Evolutionary conservation across 2,113 vertebrate species (phyloP).

Genomic region (Hippocampus mohnikei): DNA sequence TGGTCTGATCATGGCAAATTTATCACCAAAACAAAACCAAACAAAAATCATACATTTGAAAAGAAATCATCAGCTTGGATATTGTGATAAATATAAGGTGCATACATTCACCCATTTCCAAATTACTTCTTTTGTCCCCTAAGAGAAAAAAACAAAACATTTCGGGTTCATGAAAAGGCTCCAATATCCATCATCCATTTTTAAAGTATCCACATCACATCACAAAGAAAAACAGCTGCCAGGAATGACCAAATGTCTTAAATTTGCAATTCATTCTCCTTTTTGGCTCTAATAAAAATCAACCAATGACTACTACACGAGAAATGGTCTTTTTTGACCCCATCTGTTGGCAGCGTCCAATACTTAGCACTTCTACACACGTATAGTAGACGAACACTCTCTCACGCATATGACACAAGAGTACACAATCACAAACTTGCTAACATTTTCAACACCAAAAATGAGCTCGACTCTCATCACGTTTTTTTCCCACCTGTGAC

Average conservation of each 20-base stretch:
- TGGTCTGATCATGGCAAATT: slow-evolving; percentile 46
- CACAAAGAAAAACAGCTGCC: neutral
- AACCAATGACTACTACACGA: neutral
- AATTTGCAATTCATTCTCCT: neutral
- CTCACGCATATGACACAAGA: slow-evolving; percentile 56
- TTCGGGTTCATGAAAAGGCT: neutral
- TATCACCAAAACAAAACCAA: slow-evolving; percentile 13
- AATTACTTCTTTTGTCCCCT: neutral
- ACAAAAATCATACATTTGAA: neutral
- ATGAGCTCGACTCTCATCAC: slow-evolving; percentile 15
- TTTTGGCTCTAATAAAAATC: neutral
- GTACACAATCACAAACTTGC: slow-evolving; percentile 54
- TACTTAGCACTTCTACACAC: slow-evolving; percentile 48
- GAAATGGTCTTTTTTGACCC: neutral
- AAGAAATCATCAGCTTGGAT: neutral
- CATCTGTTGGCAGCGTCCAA: slow-evolving; percentile 25
- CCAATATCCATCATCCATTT: neutral
- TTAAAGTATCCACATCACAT: neutral
- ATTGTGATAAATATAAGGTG: slow-evolving; percentile 22
- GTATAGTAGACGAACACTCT: slow-evolving; percentile 61
- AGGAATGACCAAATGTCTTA: neutral
- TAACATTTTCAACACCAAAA: slow-evolving; percentile 54
- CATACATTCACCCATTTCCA: slow-evolving; percentile 44
- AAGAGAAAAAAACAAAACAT: slow-evolving; percentile 3
- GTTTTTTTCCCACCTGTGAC: slow-evolving; percentile 10